Conservation (phyloP, 2,888 invertebrate genomes). For the Megamerina dolium region DNA sequence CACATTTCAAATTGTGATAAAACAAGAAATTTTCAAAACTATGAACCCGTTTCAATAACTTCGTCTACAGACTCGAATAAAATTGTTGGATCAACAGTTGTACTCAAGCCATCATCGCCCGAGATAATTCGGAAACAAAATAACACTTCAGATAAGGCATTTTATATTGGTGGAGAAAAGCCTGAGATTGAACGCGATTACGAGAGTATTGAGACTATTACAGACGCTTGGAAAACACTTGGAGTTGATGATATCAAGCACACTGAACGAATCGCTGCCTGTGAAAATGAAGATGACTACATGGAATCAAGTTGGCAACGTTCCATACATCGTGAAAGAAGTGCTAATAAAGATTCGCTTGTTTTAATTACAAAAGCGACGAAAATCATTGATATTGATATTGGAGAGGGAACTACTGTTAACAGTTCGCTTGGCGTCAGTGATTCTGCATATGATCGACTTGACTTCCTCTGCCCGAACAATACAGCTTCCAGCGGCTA, state of each 20-base stretch:
- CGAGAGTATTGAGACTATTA: conserved; percentile 70
- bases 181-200: conserved; percentile 52
- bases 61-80: conserved; percentile 40
- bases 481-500: conserved; percentile 65
- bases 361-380: conserved; percentile 20
- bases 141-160: conserved; percentile 31
- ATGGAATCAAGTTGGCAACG: conserved; percentile 43
- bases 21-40: conserved; percentile 44
- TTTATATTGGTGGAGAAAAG: conserved; percentile 16
- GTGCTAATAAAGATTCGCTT: conserved; percentile 20
- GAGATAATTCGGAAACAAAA: conserved; percentile 20
- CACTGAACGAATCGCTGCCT: conserved; percentile 52
- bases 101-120: conserved; percentile 41
- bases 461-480: conserved; percentile 75
- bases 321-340: conserved; percentile 44
- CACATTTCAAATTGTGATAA: conserved; percentile 34
- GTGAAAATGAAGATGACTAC: conserved; percentile 37
- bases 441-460: conserved; percentile 66
- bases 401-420: conserved; percentile 32
- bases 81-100: conserved; percentile 39
- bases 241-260: conserved; percentile 70
- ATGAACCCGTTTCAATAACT: conserved; percentile 47
- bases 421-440: not conserved
- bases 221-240: conserved; percentile 75
- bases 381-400: conserved; percentile 41